These are phyloP conservation scores for Scomber japonicus DNA, from an alignment of 2,113 vertebrate genomes.

Conservation along the genomic window DNA sequence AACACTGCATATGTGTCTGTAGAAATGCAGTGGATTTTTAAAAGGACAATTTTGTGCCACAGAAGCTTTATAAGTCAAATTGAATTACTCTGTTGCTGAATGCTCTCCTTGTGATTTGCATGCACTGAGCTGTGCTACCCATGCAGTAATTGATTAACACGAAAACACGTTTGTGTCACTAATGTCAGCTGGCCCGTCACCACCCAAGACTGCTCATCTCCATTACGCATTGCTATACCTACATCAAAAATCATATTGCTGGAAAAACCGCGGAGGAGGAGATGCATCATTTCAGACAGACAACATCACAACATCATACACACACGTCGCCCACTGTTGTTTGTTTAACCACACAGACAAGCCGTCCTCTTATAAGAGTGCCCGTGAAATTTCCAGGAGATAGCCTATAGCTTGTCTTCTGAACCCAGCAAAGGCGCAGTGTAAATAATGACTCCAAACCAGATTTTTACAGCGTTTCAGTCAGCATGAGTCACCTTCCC, in stretches of 20 bases:
- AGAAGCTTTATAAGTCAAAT: background rate
- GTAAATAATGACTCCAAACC: constrained; percentile 46
- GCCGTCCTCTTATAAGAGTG: background rate
- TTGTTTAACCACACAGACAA: constrained; percentile 21
- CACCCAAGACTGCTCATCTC: constrained; percentile 11
- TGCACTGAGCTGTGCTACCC: background rate
- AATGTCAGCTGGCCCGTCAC: constrained; percentile 6
- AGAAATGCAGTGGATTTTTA: background rate
- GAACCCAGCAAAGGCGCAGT: constrained; percentile 45
- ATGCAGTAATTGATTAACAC: background rate
- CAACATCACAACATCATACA: constrained; percentile 27
- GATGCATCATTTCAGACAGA: constrained; percentile 38
- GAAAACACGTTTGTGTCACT: background rate
- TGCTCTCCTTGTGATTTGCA: background rate
- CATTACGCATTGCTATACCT: constrained; percentile 15
- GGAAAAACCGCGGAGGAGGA: constrained; percentile 34
- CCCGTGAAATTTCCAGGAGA: constrained; percentile 6
- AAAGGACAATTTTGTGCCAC: background rate
- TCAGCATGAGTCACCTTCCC: constrained; percentile 70
- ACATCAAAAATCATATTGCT: constrained; percentile 27
- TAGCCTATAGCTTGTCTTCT: constrained; percentile 24
- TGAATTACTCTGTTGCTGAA: background rate
- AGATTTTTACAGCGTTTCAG: constrained; percentile 19
- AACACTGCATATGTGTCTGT: background rate
- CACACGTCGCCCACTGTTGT: constrained; percentile 31